phyloP scores from a whole-genome alignment of 2,797 vertebrate genomes.

The Hylomyscus alleni region DNA sequence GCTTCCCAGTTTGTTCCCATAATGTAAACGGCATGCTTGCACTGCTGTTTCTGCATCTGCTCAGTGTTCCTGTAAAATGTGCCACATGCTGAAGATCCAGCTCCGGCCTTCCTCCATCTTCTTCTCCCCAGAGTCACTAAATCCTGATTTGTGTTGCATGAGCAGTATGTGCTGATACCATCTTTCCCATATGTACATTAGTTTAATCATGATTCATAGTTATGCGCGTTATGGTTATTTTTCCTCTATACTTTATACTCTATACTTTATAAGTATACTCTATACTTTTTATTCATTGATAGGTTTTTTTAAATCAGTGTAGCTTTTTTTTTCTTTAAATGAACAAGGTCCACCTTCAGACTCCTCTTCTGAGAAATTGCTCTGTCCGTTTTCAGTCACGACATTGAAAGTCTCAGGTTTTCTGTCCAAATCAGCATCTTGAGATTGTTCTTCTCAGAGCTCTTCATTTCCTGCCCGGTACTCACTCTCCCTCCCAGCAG shows the following conservation, averaged over 20 bases:
- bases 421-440: not conserved
- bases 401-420: not conserved
- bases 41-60: not conserved
- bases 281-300: not conserved
- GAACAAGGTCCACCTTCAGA: not conserved
- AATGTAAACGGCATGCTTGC: not conserved
- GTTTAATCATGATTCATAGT: conserved; percentile 18
- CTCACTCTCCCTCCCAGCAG: not conserved
- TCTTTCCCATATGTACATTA: not conserved
- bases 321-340: not conserved
- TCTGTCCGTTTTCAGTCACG: not conserved
- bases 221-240: not conserved
- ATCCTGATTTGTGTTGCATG: not conserved
- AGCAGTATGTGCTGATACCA: not conserved
- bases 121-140: not conserved
- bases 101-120: not conserved
- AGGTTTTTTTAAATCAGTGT: not conserved
- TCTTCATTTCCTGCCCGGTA: not conserved
- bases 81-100: not conserved
- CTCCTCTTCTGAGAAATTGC: not conserved
- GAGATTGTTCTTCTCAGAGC: not conserved
- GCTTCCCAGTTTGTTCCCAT: not conserved
- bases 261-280: no score
- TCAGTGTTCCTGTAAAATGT: not conserved
- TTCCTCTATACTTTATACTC: not conserved